A percentile compares a stretch with the other conserved stretches of the same genome.
phyloP scores from a whole-genome alignment of 2,113 vertebrate genomes.

The Neogale vison region DNA sequence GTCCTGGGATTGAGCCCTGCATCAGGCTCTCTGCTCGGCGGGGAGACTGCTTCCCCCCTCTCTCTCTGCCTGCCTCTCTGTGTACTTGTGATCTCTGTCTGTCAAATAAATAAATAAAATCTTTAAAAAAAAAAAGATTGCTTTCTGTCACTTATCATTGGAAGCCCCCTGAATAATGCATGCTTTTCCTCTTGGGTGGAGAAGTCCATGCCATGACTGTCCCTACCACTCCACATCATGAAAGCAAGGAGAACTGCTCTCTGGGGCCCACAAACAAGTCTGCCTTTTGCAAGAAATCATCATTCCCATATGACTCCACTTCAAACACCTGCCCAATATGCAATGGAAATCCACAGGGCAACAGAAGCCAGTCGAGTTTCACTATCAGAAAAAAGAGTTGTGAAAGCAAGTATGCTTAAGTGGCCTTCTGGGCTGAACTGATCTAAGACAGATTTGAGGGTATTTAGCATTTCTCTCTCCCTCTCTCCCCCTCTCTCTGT shows the following conservation, averaged over 20 bases:
- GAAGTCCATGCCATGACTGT: background rate
- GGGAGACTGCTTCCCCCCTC: no score
- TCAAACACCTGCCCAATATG: background rate
- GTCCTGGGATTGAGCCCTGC: no score
- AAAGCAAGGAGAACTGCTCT: background rate
- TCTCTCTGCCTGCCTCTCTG: no score
- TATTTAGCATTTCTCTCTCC: conserved; percentile 46
- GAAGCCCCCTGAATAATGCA: background rate
- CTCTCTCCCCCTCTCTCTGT: conserved; percentile 44
- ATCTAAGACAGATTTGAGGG: background rate
- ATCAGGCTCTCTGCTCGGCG: no score
- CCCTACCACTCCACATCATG: background rate
- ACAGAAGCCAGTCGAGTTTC: background rate
- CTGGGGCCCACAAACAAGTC: background rate
- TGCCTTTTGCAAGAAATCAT: background rate
- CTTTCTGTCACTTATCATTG: background rate
- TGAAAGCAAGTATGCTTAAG: background rate
- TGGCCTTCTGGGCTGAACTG: background rate
- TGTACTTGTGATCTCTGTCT: no score
- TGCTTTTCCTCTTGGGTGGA: background rate
- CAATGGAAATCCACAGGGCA: background rate
- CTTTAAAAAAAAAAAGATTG: background rate
- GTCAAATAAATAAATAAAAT: no score
- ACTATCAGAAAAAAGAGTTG: background rate
- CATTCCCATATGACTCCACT: background rate